These are phyloP conservation scores for Scartelaos histophorus DNA, from an alignment of 2,113 vertebrate genomes.

Conservation along the genomic window DNA sequence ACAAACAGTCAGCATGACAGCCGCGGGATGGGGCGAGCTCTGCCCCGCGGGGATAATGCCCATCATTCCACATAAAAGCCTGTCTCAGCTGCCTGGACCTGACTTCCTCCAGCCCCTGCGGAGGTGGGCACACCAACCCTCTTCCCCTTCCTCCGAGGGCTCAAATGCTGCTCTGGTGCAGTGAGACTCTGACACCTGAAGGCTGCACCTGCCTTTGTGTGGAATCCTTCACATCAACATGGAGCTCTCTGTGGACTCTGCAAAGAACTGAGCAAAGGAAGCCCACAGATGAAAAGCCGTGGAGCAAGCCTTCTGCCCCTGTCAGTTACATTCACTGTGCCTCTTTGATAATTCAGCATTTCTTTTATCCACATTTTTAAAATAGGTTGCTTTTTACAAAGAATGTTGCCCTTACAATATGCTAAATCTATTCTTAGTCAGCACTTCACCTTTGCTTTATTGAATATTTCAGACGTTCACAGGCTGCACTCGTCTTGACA, in stretches of 20 bases:
- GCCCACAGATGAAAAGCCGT: conserved; percentile 44
- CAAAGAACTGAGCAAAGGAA: conserved; percentile 29
- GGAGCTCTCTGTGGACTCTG: conserved; percentile 21
- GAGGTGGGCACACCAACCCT: conserved; percentile 35
- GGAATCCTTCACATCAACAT: conserved; percentile 45
- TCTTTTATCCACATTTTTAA: conserved; percentile 45
- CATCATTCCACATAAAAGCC: conserved; percentile 55
- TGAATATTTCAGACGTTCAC: conserved; percentile 11
- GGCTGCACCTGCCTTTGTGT: conserved; percentile 24
- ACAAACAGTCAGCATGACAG: conserved; percentile 49
- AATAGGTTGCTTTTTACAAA: conserved; percentile 45
- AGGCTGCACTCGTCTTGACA: conserved; percentile 19
- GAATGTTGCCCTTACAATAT: conserved; percentile 27
- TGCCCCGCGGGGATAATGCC: conserved; percentile 39
- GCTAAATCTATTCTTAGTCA: conserved; percentile 46
- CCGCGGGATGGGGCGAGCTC: conserved; percentile 30
- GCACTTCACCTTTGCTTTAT: conserved; percentile 12
- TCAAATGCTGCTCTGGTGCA: conserved; percentile 48
- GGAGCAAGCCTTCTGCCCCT: conserved; percentile 25
- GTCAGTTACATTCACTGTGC: conserved; percentile 41
- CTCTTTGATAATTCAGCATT: conserved; percentile 35
- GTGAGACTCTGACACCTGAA: conserved; percentile 38
- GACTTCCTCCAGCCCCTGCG: conserved; percentile 31
- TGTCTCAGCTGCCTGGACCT: conserved; percentile 42
- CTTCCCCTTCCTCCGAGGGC: conserved; percentile 29